A percentile compares a stretch with the other conserved stretches of the same genome.
phyloP scores from a whole-genome alignment of 2,888 invertebrate genomes.

The Drosophila kuntzei region DNA sequence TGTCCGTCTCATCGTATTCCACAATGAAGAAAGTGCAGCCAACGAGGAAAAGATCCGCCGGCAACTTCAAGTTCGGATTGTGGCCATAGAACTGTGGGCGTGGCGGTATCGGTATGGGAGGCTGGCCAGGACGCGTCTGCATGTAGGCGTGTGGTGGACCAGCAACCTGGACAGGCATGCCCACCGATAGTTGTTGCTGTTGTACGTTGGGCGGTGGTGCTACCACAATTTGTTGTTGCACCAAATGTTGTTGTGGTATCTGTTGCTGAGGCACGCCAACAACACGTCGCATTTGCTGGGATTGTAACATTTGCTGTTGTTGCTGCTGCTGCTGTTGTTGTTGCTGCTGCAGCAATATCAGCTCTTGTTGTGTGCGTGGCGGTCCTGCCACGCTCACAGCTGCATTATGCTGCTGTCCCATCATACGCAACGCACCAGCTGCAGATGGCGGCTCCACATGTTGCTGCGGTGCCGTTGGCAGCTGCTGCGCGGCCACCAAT shows the following conservation, averaged over 20 bases:
- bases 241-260: slow-evolving; percentile 71
- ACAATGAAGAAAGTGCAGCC: slow-evolving; percentile 97
- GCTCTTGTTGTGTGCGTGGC: slow-evolving; percentile 86
- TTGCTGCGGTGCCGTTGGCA: slow-evolving; percentile 59
- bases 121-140: slow-evolving; percentile 83
- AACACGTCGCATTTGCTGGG: slow-evolving; percentile 85
- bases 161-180: slow-evolving; percentile 66
- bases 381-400: slow-evolving; percentile 86
- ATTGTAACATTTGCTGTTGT: slow-evolving; percentile 81
- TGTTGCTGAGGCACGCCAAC: slow-evolving; percentile 71
- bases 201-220: slow-evolving; percentile 83
- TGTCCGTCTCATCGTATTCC: slow-evolving; percentile 91
- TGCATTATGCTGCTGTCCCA: slow-evolving; percentile 93
- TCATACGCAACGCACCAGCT: slow-evolving; percentile 90
- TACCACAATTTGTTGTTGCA: slow-evolving; percentile 78
- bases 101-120: slow-evolving; percentile 86
- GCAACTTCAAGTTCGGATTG: slow-evolving; percentile 95
- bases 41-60: slow-evolving; percentile 94
- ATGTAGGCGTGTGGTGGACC: slow-evolving; percentile 86
- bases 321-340: slow-evolving; percentile 85
- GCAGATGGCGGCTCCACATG: slow-evolving; percentile 87
- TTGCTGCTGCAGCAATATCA: slow-evolving; percentile 87
- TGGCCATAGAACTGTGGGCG: slow-evolving; percentile 95
- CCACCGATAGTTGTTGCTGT: slow-evolving; percentile 67
- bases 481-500: slow-evolving; percentile 55